Evolutionary conservation across 2,888 invertebrate genomes (phyloP).

Genomic region (Drosophila nr. perissopoda): DNA sequence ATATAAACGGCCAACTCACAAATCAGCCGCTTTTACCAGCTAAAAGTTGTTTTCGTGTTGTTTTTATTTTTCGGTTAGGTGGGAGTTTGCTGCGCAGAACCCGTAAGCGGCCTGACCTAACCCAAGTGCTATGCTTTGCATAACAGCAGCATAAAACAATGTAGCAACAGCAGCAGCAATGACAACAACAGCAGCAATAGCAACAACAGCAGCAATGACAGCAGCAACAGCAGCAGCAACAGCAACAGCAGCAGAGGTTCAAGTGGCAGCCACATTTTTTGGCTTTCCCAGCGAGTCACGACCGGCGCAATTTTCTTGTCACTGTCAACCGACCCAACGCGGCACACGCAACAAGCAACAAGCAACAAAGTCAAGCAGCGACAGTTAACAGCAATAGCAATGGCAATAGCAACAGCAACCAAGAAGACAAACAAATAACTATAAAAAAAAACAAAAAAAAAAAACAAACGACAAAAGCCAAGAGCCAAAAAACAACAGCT

Average conservation of each 20-base stretch:
- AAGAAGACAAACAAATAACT: constrained; percentile 50
- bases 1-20: constrained; percentile 43
- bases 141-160: constrained; percentile 36
- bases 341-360: constrained; percentile 72
- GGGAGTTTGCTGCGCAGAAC: constrained; percentile 28
- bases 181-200: constrained; percentile 5
- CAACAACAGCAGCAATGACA: constrained; percentile 13
- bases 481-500: constrained; percentile 29
- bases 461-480: constrained; percentile 10
- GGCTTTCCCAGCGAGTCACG: constrained; percentile 77
- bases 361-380: constrained; percentile 61
- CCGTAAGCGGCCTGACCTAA: constrained; percentile 49
- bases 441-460: constrained; percentile 3
- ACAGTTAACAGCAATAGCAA: constrained; percentile 33
- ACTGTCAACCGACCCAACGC: constrained; percentile 61
- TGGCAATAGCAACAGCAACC: constrained; percentile 23
- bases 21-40: constrained; percentile 57
- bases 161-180: constrained; percentile 10
- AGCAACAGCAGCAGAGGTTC: constrained; percentile 15
- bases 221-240: constrained; percentile 9
- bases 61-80: constrained; percentile 1
- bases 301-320: constrained; percentile 75
- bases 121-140: constrained; percentile 50
- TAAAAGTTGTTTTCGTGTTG: constrained; percentile 1
- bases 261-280: constrained; percentile 35